Evolutionary conservation across 2,888 invertebrate genomes (phyloP), one percentile per base, ranked within the genome.

Genomic region (Incurvaria masculella): DNA sequence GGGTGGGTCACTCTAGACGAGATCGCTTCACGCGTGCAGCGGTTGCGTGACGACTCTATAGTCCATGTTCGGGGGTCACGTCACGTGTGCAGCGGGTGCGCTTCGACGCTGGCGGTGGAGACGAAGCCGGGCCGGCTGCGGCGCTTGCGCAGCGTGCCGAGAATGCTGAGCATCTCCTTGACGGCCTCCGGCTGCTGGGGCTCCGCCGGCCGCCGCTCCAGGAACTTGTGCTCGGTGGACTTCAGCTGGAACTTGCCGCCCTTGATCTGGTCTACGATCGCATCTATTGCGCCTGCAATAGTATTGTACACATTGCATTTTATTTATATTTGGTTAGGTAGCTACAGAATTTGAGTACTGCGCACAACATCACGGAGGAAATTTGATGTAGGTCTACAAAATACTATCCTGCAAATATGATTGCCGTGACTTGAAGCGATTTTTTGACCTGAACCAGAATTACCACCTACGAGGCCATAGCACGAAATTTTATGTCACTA

Each of bases 221-320:
- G 66, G 56, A 73, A 72, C 60, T 72, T 78, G 65, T 82, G 85
- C 44, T 86, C 86, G 1, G 84, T 82, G 2, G 86, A 80, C 59
- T 83, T 84, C 20, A 89, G 68, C 0, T 86, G 87, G 66, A 88
- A 88, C 57, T 85, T 82, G 27, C 88, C 88, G 17, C 87, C 86
- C 65, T 88, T 89, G 45, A 89, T 88, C 61, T 88, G 87, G 63
- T 87, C 88, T 14, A 89, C 88, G 54, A 89, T 86, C 17, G 88
- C 87, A 61, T 88, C 87, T 55, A 88, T 88, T 1, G 85, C 87
- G n/a, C 78, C 79, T 8, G 78, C 73, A 61, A 58, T 10, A 51
- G 47, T 17, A 42, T 48, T 21, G 39, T 44, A 40, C n/a, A 42
- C 27, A 27, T 14, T 10, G 14, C 14, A 10, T 27, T 10, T 27